phyloP scores from a whole-genome alignment of 2,113 vertebrate genomes.

The Polypterus bichir region DNA sequence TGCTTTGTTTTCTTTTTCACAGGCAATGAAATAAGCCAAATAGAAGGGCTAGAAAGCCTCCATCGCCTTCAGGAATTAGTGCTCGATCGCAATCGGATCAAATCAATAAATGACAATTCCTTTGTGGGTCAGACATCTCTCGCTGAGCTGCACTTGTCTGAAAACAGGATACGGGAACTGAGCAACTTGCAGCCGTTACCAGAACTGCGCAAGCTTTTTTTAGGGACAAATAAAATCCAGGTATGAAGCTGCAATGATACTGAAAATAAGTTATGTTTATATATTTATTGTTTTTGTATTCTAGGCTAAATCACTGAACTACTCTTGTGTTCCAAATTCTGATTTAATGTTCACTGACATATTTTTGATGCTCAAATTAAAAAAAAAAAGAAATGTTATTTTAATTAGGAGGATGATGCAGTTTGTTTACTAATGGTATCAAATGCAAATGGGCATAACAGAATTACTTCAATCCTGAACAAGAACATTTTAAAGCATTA shows the following conservation, averaged over 20 bases:
- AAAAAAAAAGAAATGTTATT: too few relatives aligned
- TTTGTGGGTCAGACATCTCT: conserved; percentile 52
- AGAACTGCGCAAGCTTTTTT: conserved; percentile 61
- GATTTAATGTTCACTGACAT: too few relatives aligned
- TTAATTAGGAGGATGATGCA: too few relatives aligned
- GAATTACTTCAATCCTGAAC: too few relatives aligned
- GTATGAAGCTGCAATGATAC: conserved; percentile 29
- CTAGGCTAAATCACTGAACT: too few relatives aligned
- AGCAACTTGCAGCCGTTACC: conserved; percentile 49
- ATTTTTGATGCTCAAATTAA: too few relatives aligned
- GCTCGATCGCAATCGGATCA: conserved; percentile 64
- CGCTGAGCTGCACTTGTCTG: conserved; percentile 54
- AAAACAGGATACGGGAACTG: conserved; percentile 65
- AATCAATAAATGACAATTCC: conserved; percentile 51
- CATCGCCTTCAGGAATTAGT: conserved; percentile 54
- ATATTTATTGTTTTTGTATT: too few relatives aligned
- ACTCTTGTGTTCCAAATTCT: too few relatives aligned
- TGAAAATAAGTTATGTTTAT: too few relatives aligned
- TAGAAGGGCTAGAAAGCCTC: conserved; percentile 68
- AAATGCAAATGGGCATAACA: too few relatives aligned
- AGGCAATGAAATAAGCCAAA: conserved; percentile 71
- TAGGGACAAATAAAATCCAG: conserved; percentile 72
- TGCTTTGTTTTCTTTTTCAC: conserved; percentile 8
- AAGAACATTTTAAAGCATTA: too few relatives aligned
- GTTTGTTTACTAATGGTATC: too few relatives aligned